Percentiles rank a stretch among this genome's conserved stretches.
Evolutionary conservation across 2,888 invertebrate species (phyloP).

Genomic region (Andrena camellia): DNA sequence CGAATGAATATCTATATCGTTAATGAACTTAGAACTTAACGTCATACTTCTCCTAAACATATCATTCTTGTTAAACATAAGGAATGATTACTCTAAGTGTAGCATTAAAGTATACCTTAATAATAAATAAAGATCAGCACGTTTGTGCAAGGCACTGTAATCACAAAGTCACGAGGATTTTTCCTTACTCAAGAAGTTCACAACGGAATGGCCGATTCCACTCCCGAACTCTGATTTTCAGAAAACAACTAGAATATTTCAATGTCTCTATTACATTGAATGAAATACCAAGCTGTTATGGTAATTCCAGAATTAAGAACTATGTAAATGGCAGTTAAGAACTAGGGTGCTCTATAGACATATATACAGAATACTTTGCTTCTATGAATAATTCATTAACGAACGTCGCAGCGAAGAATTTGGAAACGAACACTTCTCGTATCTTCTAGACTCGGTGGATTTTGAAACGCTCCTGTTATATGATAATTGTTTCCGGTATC

Average conservation of each 20-base stretch:
- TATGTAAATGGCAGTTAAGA: conserved; percentile 67
- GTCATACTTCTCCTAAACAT: conserved; percentile 20
- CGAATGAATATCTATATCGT: conserved; percentile 27
- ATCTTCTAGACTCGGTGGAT: not conserved
- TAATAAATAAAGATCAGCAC: conserved; percentile 39
- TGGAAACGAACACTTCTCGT: conserved; percentile 2
- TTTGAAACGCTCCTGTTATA: not conserved
- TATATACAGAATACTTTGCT: conserved; percentile 78
- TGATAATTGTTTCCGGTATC: not conserved
- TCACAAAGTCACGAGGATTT: conserved; percentile 56
- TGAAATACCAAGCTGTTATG: conserved; percentile 49
- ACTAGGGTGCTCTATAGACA: conserved; percentile 78
- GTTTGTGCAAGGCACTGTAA: conserved; percentile 63
- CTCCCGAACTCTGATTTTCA: conserved; percentile 38
- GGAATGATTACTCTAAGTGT: conserved; percentile 33
- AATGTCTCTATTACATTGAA: conserved; percentile 32
- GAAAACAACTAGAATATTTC: conserved; percentile 46
- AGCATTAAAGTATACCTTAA: conserved; percentile 51
- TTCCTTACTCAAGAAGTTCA: conserved; percentile 27
- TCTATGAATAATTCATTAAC: conserved; percentile 63
- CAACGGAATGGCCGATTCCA: conserved; percentile 37
- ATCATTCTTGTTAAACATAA: conserved; percentile 48
- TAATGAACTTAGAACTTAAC: conserved; percentile 42
- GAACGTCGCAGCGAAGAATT: conserved; percentile 43
- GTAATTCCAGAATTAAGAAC: conserved; percentile 42